phyloP scores from a whole-genome alignment of 1,140 invertebrate species.

The Aphelinus certus region DNA sequence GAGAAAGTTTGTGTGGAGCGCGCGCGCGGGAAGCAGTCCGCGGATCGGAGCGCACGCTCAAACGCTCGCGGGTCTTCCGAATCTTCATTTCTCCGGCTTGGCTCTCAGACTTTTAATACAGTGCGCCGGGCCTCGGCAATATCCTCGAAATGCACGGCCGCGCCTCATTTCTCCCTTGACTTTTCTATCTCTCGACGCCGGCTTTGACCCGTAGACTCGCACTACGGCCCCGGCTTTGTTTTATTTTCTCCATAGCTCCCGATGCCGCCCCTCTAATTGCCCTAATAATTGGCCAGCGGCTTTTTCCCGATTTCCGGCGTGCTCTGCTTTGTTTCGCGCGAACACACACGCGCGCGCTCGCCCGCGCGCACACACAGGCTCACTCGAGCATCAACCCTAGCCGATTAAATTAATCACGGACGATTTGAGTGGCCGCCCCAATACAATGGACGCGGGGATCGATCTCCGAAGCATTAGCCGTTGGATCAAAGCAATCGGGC shows the following conservation, averaged over 20 bases:
- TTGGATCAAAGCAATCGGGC: not conserved
- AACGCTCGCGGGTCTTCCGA: too few species aligned
- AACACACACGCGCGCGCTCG: not conserved
- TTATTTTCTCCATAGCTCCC: too few species aligned
- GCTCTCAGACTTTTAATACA: too few species aligned
- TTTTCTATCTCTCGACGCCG: not conserved
- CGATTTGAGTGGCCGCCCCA: not conserved
- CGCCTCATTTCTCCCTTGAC: not conserved
- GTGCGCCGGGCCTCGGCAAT: not conserved
- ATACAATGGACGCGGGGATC: not conserved
- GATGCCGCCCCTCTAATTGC: not conserved
- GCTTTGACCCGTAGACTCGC: not conserved
- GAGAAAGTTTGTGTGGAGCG: too few species aligned
- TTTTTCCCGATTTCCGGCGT: slow-evolving; percentile 5
- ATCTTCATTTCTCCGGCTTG: too few species aligned
- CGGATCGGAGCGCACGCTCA: too few species aligned
- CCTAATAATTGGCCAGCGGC: slow-evolving; percentile 1
- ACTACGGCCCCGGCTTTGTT: too few species aligned
- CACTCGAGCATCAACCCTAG: not conserved
- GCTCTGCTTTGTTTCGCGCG: not conserved
- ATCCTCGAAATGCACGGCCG: slow-evolving; percentile 36
- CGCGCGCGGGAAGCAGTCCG: too few species aligned
- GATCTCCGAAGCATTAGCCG: not conserved
- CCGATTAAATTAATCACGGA: not conserved
- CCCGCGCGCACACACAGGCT: too few species aligned